A percentile compares a stretch with the other conserved stretches of the same genome.
Conservation (phyloP, 2,888 invertebrate species). For the Epistrophe eligans region DNA sequence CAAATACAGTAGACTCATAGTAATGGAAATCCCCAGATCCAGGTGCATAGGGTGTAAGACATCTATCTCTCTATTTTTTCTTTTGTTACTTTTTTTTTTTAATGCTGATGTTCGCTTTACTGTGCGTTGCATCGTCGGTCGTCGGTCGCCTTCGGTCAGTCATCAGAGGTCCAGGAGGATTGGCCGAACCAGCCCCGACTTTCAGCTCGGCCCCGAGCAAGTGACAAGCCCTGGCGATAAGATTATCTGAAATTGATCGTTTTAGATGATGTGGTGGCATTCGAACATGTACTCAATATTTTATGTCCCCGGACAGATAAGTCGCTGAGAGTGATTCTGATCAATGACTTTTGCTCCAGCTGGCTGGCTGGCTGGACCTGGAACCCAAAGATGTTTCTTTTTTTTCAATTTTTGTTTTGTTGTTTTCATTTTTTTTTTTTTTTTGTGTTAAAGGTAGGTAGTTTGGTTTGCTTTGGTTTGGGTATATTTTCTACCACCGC, state of each 20-base stretch:
- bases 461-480: conserved; percentile 20
- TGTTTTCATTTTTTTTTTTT: conserved; percentile 3
- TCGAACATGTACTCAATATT: conserved; percentile 76
- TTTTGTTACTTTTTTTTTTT: conserved; percentile 7
- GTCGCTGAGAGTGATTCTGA: conserved; percentile 73
- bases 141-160: conserved; percentile 16
- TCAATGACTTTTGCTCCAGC: conserved; percentile 71
- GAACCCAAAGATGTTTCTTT: conserved; percentile 44
- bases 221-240: conserved; percentile 74
- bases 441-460: conserved; percentile 16
- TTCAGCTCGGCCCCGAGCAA: conserved; percentile 42
- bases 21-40: conserved; percentile 51
- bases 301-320: conserved; percentile 75
- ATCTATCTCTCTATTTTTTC: conserved; percentile 52
- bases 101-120: conserved; percentile 20
- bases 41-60: conserved; percentile 71
- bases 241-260: conserved; percentile 76
- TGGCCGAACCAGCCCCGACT: conserved; percentile 41
- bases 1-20: neutral
- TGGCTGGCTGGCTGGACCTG: conserved; percentile 21
- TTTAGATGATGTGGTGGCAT: conserved; percentile 76
- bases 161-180: conserved; percentile 29
- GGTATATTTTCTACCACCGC: conserved; percentile 45
- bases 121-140: neutral
- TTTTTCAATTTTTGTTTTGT: conserved; percentile 2